Base-by-base conservation (phyloP, 1,140 invertebrate species). In the Sweltsa coloradensis region DNA sequence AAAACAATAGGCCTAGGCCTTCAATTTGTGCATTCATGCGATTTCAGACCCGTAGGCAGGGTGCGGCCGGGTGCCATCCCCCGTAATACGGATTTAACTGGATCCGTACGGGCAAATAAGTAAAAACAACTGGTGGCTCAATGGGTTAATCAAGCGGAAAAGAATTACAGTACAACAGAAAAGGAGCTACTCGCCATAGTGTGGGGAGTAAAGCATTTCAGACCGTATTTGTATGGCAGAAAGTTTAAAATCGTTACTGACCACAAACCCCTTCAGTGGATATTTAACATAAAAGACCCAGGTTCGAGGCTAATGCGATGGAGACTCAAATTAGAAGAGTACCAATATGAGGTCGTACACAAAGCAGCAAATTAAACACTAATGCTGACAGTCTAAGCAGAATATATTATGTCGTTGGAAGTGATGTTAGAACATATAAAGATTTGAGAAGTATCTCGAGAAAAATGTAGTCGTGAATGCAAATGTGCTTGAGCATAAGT, bases 141-240 rank as follows among this genome's bases (percentile, higher is more conserved):
- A n/a, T n/a, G n/a, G n/a, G n/a, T n/a, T n/a, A 56, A 53, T 13
- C 31, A 51, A 23, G 46, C 56, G 1, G 61, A 71, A 53, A 42
- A 34, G 18, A 59, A 59, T 16, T 69, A 70, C 47, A 57, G 54
- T 1, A 65, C 63, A 9, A 65, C 58, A 22, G 68, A 74, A 51
- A 64, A 66, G 50, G 70, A 77, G 63, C 55, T 69, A 36, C 51
- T 76, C 18, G 71, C 69, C 3, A 62, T 76, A 7, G 57, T 76
- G 1, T 70, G 62, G 61, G 61, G 60, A 7, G 53, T 64, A 3
- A 60, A 65, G 53, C 58, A 65, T 42, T 71, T 71, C 51, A 34
- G 63, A 49, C 56, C 61, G 22, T 73, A 69, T 55, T 49, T 76
- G 2, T 65, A 62, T 49, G 66, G 64, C 23, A 60, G 45, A 42